Percentiles rank a stretch among this genome's conserved stretches.
phyloP scores from a whole-genome alignment of 2,888 invertebrate genomes.

The Harpalus rufipes region DNA sequence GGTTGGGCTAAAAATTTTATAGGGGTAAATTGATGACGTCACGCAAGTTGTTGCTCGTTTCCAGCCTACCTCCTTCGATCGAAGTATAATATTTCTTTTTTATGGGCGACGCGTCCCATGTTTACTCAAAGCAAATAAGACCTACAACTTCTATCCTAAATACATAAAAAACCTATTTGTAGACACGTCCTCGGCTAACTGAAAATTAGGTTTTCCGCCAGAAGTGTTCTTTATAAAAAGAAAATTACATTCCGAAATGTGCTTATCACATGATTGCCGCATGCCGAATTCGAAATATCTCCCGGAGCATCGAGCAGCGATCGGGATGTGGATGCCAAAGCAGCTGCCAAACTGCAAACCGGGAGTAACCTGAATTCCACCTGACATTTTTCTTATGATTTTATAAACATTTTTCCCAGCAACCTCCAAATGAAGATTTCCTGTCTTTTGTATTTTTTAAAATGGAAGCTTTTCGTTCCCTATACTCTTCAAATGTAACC shows the following conservation, averaged over 20 bases:
- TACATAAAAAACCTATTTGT: constrained; percentile 61
- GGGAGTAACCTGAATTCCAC: neutral
- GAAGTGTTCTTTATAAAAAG: constrained; percentile 58
- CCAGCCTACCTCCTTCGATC: constrained; percentile 44
- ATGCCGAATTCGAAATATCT: constrained; percentile 28
- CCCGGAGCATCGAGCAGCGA: constrained; percentile 20
- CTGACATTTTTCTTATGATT: neutral
- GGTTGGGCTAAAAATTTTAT: constrained; percentile 19
- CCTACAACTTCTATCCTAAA: constrained; percentile 59
- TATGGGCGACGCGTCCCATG: constrained; percentile 34
- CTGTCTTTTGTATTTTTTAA: too few species aligned
- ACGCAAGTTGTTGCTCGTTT: constrained; percentile 58
- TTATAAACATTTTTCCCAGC: neutral
- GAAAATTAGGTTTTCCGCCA: constrained; percentile 60
- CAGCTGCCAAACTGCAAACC: neutral
- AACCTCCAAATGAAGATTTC: neutral
- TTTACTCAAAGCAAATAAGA: constrained; percentile 64
- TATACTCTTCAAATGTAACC: too few species aligned
- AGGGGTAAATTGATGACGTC: constrained; percentile 44
- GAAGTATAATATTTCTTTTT: constrained; percentile 64
- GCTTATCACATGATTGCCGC: constrained; percentile 53
- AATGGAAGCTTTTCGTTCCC: too few species aligned
- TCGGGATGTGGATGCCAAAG: neutral
- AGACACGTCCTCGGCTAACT: constrained; percentile 40
- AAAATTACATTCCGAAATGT: constrained; percentile 57